phyloP scores from a whole-genome alignment of 2,797 vertebrate genomes.

The Brachyrhaphis roseni region DNA sequence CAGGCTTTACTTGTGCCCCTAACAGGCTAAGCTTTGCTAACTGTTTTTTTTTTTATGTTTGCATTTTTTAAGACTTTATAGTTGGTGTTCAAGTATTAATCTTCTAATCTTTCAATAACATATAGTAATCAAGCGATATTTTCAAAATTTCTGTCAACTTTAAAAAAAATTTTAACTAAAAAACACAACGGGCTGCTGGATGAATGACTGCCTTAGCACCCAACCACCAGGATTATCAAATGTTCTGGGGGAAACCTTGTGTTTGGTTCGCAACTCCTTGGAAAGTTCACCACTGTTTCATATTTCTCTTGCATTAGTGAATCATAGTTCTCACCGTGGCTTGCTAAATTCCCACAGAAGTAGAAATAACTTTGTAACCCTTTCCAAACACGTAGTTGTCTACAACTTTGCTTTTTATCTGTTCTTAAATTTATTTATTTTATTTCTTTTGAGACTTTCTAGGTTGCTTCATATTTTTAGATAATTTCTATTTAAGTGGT shows the following conservation, averaged over 20 bases:
- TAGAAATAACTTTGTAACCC: neutral
- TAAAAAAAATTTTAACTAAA: too few species aligned
- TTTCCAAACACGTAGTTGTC: neutral
- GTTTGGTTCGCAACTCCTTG: neutral
- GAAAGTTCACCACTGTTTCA: neutral
- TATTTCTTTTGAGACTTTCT: neutral
- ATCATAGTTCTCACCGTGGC: neutral
- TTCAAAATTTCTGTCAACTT: too few species aligned
- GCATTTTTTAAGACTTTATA: too few species aligned
- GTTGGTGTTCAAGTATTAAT: too few species aligned
- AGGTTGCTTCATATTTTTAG: neutral
- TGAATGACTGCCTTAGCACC: too few species aligned
- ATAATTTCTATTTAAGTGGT: neutral
- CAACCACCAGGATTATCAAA: too few species aligned
- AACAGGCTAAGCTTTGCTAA: too few species aligned
- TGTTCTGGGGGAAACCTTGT: neutral
- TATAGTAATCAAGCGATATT: too few species aligned
- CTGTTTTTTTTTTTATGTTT: too few species aligned
- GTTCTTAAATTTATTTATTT: neutral
- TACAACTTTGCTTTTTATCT: neutral
- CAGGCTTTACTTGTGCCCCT: too few species aligned
- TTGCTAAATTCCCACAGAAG: neutral
- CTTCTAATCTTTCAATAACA: too few species aligned
- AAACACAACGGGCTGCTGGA: too few species aligned
- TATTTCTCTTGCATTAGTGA: neutral